phyloP scores from a whole-genome alignment of 2,888 invertebrate species.

The Agrochola lota region DNA sequence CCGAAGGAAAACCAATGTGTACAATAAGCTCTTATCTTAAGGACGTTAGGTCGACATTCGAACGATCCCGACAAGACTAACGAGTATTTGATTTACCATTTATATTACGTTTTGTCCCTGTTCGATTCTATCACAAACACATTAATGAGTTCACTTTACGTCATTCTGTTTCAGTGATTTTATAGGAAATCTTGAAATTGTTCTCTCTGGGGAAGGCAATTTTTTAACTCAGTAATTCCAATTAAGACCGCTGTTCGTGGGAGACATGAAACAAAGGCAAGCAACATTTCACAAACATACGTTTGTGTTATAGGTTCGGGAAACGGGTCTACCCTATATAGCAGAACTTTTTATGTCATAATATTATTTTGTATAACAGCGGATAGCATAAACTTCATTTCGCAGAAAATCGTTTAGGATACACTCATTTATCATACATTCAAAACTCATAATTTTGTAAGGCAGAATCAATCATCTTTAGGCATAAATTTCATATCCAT shows the following conservation, averaged over 20 bases:
- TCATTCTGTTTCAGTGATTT: constrained; percentile 61
- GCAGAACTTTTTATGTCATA: no score
- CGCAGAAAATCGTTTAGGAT: no score
- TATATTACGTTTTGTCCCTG: constrained; percentile 73
- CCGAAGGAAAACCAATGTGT: constrained; percentile 56
- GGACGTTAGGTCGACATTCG: constrained; percentile 69
- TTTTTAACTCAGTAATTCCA: constrained; percentile 39
- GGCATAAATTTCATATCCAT: no score
- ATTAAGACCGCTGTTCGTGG: constrained; percentile 8
- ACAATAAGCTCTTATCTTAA: constrained; percentile 64
- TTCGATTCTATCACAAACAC: constrained; percentile 73
- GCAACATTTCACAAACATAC: neutral
- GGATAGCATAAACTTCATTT: no score
- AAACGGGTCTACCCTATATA: neutral
- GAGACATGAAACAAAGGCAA: neutral
- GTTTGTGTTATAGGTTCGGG: neutral
- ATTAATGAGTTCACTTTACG: constrained; percentile 72
- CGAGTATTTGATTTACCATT: constrained; percentile 81
- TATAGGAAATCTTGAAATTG: constrained; percentile 48
- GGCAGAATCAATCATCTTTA: no score
- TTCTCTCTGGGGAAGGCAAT: constrained; percentile 13
- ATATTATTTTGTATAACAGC: no score
- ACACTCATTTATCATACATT: no score
- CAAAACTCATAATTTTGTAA: no score
- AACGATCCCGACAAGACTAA: constrained; percentile 64